phyloP scores from a whole-genome alignment of 2,888 invertebrate species.

The Andrena haemorrhoa region DNA sequence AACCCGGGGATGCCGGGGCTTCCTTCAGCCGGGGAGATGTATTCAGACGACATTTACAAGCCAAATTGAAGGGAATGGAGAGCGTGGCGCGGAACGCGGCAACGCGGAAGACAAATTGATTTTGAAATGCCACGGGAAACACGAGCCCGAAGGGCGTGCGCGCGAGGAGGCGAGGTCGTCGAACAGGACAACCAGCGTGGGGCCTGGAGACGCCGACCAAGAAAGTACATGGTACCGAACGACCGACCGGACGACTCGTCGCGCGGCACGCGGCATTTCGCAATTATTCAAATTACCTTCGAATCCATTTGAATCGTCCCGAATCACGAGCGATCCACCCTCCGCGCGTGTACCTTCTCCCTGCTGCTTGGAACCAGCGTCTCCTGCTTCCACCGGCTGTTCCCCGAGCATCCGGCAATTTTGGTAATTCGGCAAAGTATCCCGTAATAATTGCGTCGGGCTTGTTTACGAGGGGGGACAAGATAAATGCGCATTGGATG shows the following conservation, averaged over 20 bases:
- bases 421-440: conserved; percentile 17
- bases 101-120: conserved; percentile 81
- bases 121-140: conserved; percentile 79
- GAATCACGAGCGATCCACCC: conserved; percentile 45
- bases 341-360: neutral
- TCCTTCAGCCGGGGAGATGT: conserved; percentile 72
- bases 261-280: conserved; percentile 71
- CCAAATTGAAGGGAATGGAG: conserved; percentile 82
- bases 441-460: conserved; percentile 8
- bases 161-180: conserved; percentile 28
- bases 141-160: conserved; percentile 15
- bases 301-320: conserved; percentile 73
- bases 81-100: conserved; percentile 72
- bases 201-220: conserved; percentile 43
- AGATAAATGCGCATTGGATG: neutral
- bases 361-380: neutral
- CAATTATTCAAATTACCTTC: conserved; percentile 81
- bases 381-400: conserved; percentile 1
- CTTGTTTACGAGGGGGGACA: neutral
- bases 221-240: conserved; percentile 48
- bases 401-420: conserved; percentile 31
- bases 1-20: conserved; percentile 20
- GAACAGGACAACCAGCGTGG: conserved; percentile 44
- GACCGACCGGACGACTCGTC: conserved; percentile 43
- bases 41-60: conserved; percentile 83